Base-by-base conservation (phyloP, 2,797 vertebrate genomes). In the Pseudochaenichthys georgianus region DNA sequence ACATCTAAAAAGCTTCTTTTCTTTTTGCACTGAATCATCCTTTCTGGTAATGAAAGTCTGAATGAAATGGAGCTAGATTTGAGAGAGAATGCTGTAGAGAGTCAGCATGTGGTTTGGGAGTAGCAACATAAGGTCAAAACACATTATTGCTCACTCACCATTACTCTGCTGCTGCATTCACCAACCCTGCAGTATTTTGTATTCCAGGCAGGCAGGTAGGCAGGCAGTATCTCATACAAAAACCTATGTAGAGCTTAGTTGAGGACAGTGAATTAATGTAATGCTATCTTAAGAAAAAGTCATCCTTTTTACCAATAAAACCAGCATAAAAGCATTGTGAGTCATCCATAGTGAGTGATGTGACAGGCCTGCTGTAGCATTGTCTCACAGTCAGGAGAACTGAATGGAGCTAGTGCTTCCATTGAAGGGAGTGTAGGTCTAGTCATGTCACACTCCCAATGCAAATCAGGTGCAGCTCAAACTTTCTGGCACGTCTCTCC, bases 381-480 rank as follows among this genome's bases (percentile, higher is more conserved):
- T 28, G n/a, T 41, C 23, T 47, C 70, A 52, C 43, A 7, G 61
- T 46, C 6, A 42, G 46, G 47, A 58, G 60, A 73, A 78, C 67
- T 80, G 31, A 87, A 80, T 70, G 62, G n/a, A 63, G 23, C 75
- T 87, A 78, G 77, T 83, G 78, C 63, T 17, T 79, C 71, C 51
- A 78, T 87, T 82, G 61, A 66, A 16, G 70, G 45, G 48, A 43
- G 15, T 13, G 46, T 23, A 67, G 60, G 21, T 73, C 87, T 85
- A 87, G 52, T 78, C 70, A 9, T 43, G 60, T 81, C 79, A 82
- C 47, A n/a, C 59, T 58, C 48, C 66, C 58, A 12, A 50, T 41
- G 53, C 47, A 76, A 83, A 82, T 75, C 73, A 82, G 90, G 80
- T 85, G 87, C 81, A 83, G 66, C 64, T 73, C 41, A 8, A 64